Conservation (phyloP, 2,797 vertebrate species). For the Rhinichthys osculus region DNA sequence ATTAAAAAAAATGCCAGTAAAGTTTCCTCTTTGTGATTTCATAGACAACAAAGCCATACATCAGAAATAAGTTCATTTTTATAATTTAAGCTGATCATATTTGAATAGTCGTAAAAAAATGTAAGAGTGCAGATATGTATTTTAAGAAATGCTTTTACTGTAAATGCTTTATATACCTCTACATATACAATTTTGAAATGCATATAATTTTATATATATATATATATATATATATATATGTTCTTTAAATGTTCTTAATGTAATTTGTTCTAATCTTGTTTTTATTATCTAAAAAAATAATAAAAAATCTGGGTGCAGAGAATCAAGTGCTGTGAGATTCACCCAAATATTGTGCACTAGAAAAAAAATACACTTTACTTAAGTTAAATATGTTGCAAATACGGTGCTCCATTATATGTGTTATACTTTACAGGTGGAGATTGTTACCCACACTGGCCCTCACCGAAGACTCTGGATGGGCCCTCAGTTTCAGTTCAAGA, state of each 20-base stretch:
- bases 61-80: not conserved
- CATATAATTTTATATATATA: not conserved
- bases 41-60: not conserved
- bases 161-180: not conserved
- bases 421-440: slow-evolving; percentile 87
- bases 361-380: not conserved
- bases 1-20: not conserved
- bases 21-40: not conserved
- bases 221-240: too few species aligned
- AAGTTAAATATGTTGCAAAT: not conserved
- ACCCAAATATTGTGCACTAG: not conserved
- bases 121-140: not conserved
- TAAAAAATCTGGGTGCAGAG: not conserved
- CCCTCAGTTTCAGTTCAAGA: slow-evolving; percentile 99
- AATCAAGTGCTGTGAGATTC: not conserved
- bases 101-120: not conserved
- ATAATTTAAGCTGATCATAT: not conserved
- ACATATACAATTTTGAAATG: not conserved
- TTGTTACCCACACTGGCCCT: slow-evolving; percentile 96
- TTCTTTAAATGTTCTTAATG: too few species aligned
- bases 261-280: not conserved
- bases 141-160: not conserved
- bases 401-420: not conserved
- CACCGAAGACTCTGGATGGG: slow-evolving; percentile 98
- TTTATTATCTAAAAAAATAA: too few species aligned